A percentile compares a stretch with the other conserved stretches of the same genome.
Evolutionary conservation across 2,113 vertebrate genomes (phyloP).

Genomic region (Sula dactylatra): DNA sequence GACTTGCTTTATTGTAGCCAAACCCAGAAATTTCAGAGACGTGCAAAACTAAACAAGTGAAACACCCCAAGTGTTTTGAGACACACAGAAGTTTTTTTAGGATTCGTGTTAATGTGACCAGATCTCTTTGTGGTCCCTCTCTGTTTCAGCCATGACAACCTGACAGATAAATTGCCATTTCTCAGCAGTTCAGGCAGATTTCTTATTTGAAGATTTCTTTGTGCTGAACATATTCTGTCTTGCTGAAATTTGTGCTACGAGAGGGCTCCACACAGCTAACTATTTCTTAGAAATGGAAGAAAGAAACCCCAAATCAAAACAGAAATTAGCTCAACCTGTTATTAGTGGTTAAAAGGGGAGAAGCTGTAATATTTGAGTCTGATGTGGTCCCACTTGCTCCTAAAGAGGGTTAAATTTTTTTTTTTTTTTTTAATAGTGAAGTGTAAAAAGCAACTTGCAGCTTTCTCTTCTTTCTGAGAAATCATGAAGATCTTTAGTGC

Average conservation of each 20-base stretch:
- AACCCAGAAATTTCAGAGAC: neutral
- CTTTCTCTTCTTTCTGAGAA: neutral
- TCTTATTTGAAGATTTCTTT: neutral
- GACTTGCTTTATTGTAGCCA: neutral
- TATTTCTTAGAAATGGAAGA: neutral
- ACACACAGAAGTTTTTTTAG: neutral
- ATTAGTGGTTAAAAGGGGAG: constrained; percentile 48
- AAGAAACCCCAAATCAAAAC: constrained; percentile 49
- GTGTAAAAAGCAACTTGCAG: neutral
- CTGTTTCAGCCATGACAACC: neutral
- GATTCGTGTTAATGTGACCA: neutral
- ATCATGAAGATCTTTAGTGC: constrained; percentile 60
- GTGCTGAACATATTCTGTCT: neutral
- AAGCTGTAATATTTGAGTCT: constrained; percentile 16
- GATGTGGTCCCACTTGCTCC: constrained; percentile 38
- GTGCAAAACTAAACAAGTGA: neutral
- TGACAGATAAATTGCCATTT: neutral
- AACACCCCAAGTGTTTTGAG: neutral
- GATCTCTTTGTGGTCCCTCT: neutral
- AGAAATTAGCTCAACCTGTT: constrained; percentile 20
- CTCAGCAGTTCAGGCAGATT: neutral
- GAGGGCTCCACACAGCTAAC: neutral
- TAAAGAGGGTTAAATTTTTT: constrained; percentile 5
- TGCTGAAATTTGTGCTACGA: neutral
- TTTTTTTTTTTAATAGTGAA: neutral